Evolutionary conservation across 1,140 invertebrate species (phyloP).

Genomic region (Leptinotarsa texana): DNA sequence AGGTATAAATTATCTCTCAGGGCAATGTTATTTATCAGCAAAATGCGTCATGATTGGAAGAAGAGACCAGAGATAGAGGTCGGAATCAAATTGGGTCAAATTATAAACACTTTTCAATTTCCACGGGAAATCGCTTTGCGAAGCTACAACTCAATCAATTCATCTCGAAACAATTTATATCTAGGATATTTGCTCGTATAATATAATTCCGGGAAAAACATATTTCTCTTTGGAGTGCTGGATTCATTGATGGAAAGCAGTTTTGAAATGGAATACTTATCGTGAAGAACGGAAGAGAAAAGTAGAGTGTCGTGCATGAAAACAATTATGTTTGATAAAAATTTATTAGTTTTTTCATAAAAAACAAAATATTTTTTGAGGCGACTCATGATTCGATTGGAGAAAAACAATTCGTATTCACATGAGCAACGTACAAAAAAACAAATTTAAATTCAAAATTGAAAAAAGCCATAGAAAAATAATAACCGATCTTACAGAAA

Average conservation of each 20-base stretch:
- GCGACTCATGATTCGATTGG: too few relatives aligned
- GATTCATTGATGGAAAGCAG: neutral
- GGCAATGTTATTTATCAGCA: slow-evolving; percentile 22
- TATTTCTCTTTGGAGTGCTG: neutral
- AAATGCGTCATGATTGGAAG: slow-evolving; percentile 10
- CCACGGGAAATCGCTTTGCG: slow-evolving; percentile 39
- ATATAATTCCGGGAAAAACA: neutral
- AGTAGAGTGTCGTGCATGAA: too few relatives aligned
- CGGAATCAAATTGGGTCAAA: slow-evolving; percentile 45
- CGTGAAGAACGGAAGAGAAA: too few relatives aligned
- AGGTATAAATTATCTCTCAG: slow-evolving; percentile 31
- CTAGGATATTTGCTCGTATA: slow-evolving; percentile 7
- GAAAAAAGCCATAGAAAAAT: too few relatives aligned
- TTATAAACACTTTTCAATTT: slow-evolving; percentile 46
- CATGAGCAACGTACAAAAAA: too few relatives aligned
- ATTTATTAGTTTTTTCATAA: too few relatives aligned
- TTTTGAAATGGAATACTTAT: neutral
- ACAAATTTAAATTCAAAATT: too few relatives aligned
- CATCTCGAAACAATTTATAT: slow-evolving; percentile 21
- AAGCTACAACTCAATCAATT: slow-evolving; percentile 26
- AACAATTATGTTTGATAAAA: too few relatives aligned
- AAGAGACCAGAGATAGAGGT: neutral
- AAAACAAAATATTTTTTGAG: too few relatives aligned
- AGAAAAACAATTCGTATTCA: too few relatives aligned
- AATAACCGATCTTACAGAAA: too few relatives aligned